phyloP scores from a whole-genome alignment of 2,888 invertebrate genomes.

The Conistra vaccinii region DNA sequence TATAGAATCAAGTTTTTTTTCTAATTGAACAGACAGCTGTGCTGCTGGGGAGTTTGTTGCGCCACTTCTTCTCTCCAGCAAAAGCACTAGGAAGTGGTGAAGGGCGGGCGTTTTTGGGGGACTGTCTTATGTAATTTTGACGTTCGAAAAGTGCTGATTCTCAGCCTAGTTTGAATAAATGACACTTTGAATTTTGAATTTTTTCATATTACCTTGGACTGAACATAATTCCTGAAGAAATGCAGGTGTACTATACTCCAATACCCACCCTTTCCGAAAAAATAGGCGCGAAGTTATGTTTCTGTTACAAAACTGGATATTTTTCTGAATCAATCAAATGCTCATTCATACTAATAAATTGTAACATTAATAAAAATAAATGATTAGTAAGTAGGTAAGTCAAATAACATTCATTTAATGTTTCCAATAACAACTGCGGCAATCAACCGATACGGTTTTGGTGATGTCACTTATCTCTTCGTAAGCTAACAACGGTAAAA shows the following conservation, averaged over 20 bases:
- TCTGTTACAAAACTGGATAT: neutral
- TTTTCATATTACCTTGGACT: neutral
- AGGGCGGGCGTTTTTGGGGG: no score
- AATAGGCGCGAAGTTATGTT: neutral
- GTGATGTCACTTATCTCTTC: slow-evolving; percentile 41
- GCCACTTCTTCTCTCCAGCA: no score
- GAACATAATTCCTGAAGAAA: neutral
- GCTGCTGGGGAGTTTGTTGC: no score
- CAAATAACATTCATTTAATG: neutral
- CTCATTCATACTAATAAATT: neutral
- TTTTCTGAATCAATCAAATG: neutral
- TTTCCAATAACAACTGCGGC: neutral
- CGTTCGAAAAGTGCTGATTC: no score
- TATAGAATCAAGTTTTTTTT: no score
- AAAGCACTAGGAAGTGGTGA: no score
- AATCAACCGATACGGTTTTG: slow-evolving; percentile 20
- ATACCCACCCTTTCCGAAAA: neutral
- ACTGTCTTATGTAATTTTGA: no score
- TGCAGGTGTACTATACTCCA: neutral
- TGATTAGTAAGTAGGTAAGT: neutral
- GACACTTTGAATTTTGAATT: no score
- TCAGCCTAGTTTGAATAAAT: no score
- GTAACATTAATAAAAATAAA: neutral
- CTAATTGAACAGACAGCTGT: no score
- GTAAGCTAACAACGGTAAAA: slow-evolving; percentile 27